Evolutionary conservation across 2,113 vertebrate genomes (phyloP).

Genomic region (Lates calcarifer): DNA sequence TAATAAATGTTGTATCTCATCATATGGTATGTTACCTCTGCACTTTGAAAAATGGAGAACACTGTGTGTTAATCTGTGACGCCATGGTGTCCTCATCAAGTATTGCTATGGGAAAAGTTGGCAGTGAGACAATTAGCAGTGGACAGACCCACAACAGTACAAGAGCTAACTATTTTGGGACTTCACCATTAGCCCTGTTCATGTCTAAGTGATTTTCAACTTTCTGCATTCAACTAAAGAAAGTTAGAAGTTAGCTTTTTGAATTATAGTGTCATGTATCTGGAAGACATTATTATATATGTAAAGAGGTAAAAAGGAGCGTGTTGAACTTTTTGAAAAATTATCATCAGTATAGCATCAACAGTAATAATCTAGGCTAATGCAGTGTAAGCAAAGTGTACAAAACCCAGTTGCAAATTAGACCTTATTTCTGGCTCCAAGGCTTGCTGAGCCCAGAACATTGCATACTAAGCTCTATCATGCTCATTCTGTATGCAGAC

Average conservation of each 20-base stretch:
- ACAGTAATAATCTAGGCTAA: background rate
- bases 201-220: background rate
- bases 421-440: constrained; percentile 22
- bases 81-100: no score
- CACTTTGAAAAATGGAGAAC: no score
- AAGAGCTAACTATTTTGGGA: background rate
- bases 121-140: no score
- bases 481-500: constrained; percentile 31
- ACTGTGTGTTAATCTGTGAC: no score
- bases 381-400: constrained; percentile 15
- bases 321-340: constrained; percentile 1
- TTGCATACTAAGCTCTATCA: constrained; percentile 38
- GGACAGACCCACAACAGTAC: background rate
- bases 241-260: background rate
- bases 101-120: no score
- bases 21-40: no score
- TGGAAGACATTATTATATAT: constrained; percentile 24
- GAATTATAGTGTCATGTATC: background rate
- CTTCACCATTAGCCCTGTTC: background rate
- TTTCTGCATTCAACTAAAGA: constrained; percentile 26
- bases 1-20: no score
- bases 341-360: background rate
- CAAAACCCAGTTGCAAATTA: constrained; percentile 27
- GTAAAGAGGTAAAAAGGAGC: constrained; percentile 5
- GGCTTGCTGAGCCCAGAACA: constrained; percentile 9